A percentile compares a stretch with the other conserved stretches of the same genome.
Evolutionary conservation across 2,113 vertebrate species (phyloP).

Genomic region (Neoarius graeffei): DNA sequence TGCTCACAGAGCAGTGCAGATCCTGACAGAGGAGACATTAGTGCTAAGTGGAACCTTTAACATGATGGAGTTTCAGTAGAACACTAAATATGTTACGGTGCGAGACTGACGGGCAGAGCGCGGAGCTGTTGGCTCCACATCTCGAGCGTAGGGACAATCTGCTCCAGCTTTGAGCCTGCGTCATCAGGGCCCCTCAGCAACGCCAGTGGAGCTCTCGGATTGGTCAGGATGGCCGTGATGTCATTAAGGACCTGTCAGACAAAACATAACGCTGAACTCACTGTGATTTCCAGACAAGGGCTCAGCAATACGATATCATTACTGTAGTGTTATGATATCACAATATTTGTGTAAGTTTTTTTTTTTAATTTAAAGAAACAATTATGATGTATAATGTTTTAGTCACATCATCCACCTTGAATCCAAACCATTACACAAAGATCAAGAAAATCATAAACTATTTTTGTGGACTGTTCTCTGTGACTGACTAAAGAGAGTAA

Average conservation of each 20-base stretch:
- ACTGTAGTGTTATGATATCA: background rate
- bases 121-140: constrained; percentile 83
- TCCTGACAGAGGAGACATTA: constrained; percentile 56
- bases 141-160: constrained; percentile 77
- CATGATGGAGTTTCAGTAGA: background rate
- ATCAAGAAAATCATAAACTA: background rate
- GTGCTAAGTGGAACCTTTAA: background rate
- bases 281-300: background rate
- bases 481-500: background rate
- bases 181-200: constrained; percentile 69
- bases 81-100: too few species aligned
- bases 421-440: background rate
- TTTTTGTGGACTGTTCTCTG: too few species aligned
- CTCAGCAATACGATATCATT: background rate
- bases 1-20: constrained; percentile 74
- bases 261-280: background rate
- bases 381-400: background rate
- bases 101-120: constrained; percentile 75
- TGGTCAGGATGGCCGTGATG: constrained; percentile 73
- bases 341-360: too few species aligned
- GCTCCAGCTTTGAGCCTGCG: constrained; percentile 68
- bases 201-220: constrained; percentile 69
- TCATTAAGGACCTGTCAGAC: constrained; percentile 73
- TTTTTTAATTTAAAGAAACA: too few species aligned
- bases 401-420: background rate